phyloP scores from a whole-genome alignment of 2,113 vertebrate species.

The Murina feae region DNA sequence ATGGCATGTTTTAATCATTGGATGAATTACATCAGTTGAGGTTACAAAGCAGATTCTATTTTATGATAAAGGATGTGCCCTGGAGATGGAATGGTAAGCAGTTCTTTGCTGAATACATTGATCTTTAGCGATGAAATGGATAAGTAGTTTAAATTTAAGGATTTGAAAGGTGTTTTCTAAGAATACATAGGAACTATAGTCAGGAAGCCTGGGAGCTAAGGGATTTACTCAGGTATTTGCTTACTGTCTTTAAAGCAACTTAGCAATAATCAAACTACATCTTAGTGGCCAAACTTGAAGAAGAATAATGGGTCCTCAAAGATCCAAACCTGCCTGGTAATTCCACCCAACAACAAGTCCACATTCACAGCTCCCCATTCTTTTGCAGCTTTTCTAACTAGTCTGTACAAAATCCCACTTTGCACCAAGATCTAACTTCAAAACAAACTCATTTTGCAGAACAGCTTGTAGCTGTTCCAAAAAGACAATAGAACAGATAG shows the following conservation, averaged over 20 bases:
- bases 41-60: neutral
- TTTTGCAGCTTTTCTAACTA: neutral
- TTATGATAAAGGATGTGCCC: neutral
- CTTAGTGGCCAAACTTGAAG: neutral
- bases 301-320: neutral
- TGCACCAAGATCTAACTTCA: neutral
- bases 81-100: neutral
- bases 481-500: neutral
- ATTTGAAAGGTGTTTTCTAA: neutral
- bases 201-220: neutral
- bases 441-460: constrained; percentile 26
- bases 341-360: neutral
- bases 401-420: neutral
- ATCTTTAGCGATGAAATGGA: neutral
- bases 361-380: neutral
- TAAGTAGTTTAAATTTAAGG: neutral
- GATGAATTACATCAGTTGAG: neutral
- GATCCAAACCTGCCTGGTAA: neutral
- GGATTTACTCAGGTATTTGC: neutral
- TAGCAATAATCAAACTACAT: neutral
- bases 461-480: neutral
- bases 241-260: neutral
- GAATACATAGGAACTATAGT: neutral
- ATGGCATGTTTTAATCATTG: neutral
- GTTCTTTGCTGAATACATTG: neutral